Evolutionary conservation across 2,113 vertebrate genomes (phyloP).

Genomic region (Turnix velox): DNA sequence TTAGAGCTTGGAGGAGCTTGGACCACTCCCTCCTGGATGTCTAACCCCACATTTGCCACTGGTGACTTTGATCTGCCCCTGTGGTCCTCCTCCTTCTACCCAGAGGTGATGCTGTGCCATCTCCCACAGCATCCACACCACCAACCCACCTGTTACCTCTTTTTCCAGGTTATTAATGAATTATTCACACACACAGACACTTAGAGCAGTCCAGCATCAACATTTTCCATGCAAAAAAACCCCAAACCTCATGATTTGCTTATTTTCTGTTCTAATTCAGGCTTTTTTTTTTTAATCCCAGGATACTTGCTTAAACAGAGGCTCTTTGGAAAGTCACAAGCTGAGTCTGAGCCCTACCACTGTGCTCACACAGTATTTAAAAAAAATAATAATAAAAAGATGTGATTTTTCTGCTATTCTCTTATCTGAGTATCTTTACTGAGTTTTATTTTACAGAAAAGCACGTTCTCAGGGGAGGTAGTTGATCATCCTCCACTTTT

Average conservation of each 20-base stretch:
- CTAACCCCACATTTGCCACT: background rate
- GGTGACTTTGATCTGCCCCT: background rate
- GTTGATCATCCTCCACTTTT: background rate
- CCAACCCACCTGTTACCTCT: background rate
- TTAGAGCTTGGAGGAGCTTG: background rate
- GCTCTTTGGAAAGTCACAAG: background rate
- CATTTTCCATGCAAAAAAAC: background rate
- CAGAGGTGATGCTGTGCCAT: accelerated
- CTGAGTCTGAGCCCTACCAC: background rate
- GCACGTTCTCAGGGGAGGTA: background rate
- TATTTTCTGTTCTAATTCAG: background rate
- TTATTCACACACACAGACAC: background rate
- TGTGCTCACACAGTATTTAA: background rate
- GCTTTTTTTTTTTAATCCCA: background rate
- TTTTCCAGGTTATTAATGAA: background rate
- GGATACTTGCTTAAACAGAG: background rate
- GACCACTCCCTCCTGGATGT: accelerated
- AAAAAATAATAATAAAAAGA: background rate
- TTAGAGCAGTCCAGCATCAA: background rate
- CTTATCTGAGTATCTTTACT: background rate
- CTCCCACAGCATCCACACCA: accelerated
- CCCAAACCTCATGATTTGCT: background rate
- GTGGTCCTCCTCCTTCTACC: background rate
- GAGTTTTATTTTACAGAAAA: background rate
- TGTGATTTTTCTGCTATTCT: background rate